Evolutionary conservation across 2,888 invertebrate genomes (phyloP).

Genomic region (Tachina fera): DNA sequence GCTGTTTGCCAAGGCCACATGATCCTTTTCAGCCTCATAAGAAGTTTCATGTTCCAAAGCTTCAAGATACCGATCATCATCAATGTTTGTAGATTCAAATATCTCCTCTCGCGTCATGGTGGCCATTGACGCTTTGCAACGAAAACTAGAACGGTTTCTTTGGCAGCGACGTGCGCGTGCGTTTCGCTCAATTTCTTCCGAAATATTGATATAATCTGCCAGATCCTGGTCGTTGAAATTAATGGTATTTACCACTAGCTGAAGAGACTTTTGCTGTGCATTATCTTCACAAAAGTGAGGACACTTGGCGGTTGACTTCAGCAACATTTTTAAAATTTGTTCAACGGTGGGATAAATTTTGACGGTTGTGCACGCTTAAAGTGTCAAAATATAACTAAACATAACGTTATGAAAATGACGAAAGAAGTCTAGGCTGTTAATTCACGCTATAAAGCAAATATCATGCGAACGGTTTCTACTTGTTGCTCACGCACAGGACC

Average conservation of each 20-base stretch:
- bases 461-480: too few species aligned
- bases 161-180: slow-evolving; percentile 66
- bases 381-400: slow-evolving; percentile 74
- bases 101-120: slow-evolving; percentile 77
- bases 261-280: slow-evolving; percentile 17
- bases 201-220: slow-evolving; percentile 75
- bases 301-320: slow-evolving; percentile 74
- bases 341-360: slow-evolving; percentile 63
- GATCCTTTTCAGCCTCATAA: slow-evolving; percentile 41
- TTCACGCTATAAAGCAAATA: neutral
- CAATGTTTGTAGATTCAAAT: slow-evolving; percentile 77
- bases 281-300: slow-evolving; percentile 18
- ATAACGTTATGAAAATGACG: neutral
- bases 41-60: slow-evolving; percentile 76
- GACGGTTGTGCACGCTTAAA: slow-evolving; percentile 72
- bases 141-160: slow-evolving; percentile 57
- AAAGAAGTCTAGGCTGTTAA: slow-evolving; percentile 69
- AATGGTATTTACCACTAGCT: slow-evolving; percentile 76
- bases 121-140: slow-evolving; percentile 73
- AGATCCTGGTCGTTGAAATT: slow-evolving; percentile 78
- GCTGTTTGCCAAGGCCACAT: slow-evolving; percentile 61
- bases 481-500: neutral
- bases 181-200: slow-evolving; percentile 77
- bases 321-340: slow-evolving; percentile 74
- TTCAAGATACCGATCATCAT: slow-evolving; percentile 77